These are phyloP conservation scores for Nesometra sesokonis DNA, from an alignment of 35 echinoderm and acorn worm species.

Conservation along the genomic window DNA sequence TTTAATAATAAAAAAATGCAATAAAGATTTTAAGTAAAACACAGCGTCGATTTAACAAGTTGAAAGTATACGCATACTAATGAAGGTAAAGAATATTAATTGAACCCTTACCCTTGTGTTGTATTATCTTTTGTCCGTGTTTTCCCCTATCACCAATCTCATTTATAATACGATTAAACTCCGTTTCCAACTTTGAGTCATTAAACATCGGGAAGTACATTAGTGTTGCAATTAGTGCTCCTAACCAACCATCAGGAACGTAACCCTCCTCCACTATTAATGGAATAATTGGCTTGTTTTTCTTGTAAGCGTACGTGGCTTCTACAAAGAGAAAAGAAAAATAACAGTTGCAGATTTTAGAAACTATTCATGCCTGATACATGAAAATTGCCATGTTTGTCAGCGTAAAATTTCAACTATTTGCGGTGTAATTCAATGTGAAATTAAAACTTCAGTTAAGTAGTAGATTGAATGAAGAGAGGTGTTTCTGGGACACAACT, in stretches of 20 bases:
- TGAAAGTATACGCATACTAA: too few species aligned
- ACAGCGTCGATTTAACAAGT: too few species aligned
- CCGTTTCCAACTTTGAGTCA: not conserved
- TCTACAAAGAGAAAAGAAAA: constrained; percentile 26
- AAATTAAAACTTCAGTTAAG: too few species aligned
- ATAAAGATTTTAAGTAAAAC: too few species aligned
- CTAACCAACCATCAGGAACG: constrained; percentile 70
- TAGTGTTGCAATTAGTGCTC: constrained; percentile 69
- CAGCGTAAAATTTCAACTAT: too few species aligned
- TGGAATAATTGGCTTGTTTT: constrained; percentile 72
- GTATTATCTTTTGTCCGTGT: constrained; percentile 16
- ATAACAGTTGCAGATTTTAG: too few species aligned
- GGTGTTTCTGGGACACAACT: too few species aligned
- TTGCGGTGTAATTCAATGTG: too few species aligned
- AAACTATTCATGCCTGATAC: too few species aligned
- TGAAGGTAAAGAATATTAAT: not conserved
- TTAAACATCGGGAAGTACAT: constrained; percentile 61
- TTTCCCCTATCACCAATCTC: constrained; percentile 52
- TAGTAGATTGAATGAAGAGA: too few species aligned
- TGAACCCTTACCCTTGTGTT: not conserved
- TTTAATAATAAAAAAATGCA: too few species aligned
- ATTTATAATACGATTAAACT: constrained; percentile 13
- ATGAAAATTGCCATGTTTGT: too few species aligned
- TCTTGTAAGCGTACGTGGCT: constrained; percentile 90
- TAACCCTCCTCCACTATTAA: constrained; percentile 72